Conservation (phyloP, 2,113 vertebrate genomes). For the Pteropus alecto region DNA sequence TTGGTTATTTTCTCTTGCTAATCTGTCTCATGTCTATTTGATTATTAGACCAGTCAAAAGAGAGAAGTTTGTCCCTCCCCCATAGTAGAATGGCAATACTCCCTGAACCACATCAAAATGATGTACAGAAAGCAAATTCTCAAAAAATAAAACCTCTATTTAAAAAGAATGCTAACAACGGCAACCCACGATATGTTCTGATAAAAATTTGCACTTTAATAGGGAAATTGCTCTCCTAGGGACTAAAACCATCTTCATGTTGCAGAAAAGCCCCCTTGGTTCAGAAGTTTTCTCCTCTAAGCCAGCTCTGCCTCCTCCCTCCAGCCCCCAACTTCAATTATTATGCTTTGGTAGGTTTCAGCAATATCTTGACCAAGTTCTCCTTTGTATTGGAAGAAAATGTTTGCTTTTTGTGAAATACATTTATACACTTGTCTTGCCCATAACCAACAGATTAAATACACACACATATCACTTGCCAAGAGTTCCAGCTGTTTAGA, state of each 20-base stretch:
- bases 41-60: no score
- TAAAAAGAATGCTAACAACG: constrained; percentile 24
- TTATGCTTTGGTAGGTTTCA: constrained; percentile 4
- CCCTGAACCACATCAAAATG: not conserved
- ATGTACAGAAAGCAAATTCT: not conserved
- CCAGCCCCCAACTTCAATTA: not conserved
- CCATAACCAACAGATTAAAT: constrained; percentile 70
- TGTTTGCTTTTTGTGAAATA: constrained; percentile 47
- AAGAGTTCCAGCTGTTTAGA: constrained; percentile 70
- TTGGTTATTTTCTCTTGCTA: no score
- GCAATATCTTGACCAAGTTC: not conserved
- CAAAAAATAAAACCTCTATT: not conserved
- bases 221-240: constrained; percentile 37
- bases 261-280: not conserved
- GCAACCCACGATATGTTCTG: not conserved
- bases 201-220: constrained; percentile 2
- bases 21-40: no score
- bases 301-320: not conserved
- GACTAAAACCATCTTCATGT: not conserved
- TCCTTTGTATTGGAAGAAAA: constrained; percentile 30
- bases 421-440: constrained; percentile 55
- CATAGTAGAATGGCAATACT: not conserved
- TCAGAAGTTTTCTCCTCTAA: not conserved
- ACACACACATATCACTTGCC: constrained; percentile 47
- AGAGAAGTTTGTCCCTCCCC: no score